A percentile compares a stretch with the other conserved stretches of the same genome.
phyloP scores from a whole-genome alignment of 2,113 vertebrate species.

The Mastomys coucha region DNA sequence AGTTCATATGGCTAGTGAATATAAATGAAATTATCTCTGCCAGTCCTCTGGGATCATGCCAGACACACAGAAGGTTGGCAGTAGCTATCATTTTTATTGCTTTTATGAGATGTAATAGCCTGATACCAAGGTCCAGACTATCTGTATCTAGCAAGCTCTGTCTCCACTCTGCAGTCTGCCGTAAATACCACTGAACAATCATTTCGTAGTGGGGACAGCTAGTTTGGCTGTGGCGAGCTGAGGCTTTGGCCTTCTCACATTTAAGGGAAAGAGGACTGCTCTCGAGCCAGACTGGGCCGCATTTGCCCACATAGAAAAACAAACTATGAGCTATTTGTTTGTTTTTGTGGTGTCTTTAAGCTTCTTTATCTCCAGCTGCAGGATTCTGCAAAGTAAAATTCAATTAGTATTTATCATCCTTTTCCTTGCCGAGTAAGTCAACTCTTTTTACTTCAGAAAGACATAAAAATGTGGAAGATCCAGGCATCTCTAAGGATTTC shows the following conservation, averaged over 20 bases:
- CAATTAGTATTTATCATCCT: slow-evolving; percentile 82
- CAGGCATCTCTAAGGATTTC: slow-evolving; percentile 64
- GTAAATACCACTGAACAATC: slow-evolving; percentile 69
- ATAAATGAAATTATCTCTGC: not conserved
- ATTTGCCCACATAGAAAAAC: slow-evolving; percentile 49
- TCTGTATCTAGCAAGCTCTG: slow-evolving; percentile 12
- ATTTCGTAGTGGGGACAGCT: not conserved
- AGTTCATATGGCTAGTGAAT: not conserved
- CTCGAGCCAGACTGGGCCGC: not conserved
- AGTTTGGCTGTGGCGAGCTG: slow-evolving; percentile 20
- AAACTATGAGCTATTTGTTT: slow-evolving; percentile 68
- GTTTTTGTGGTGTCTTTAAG: slow-evolving; percentile 77
- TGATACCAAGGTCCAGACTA: slow-evolving; percentile 14
- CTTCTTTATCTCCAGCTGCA: slow-evolving; percentile 80
- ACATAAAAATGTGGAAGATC: slow-evolving; percentile 69
- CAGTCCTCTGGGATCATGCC: not conserved
- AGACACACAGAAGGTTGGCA: not conserved
- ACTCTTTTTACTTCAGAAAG: slow-evolving; percentile 73
- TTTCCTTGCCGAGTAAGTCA: slow-evolving; percentile 70
- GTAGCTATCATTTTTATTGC: not conserved
- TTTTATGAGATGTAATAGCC: slow-evolving; percentile 13
- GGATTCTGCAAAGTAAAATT: slow-evolving; percentile 79
- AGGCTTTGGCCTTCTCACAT: slow-evolving; percentile 57
- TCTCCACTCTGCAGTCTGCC: slow-evolving; percentile 40
- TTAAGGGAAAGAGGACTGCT: not conserved